phyloP scores from a whole-genome alignment of 2,113 vertebrate genomes.

The Otocyon megalotis region DNA sequence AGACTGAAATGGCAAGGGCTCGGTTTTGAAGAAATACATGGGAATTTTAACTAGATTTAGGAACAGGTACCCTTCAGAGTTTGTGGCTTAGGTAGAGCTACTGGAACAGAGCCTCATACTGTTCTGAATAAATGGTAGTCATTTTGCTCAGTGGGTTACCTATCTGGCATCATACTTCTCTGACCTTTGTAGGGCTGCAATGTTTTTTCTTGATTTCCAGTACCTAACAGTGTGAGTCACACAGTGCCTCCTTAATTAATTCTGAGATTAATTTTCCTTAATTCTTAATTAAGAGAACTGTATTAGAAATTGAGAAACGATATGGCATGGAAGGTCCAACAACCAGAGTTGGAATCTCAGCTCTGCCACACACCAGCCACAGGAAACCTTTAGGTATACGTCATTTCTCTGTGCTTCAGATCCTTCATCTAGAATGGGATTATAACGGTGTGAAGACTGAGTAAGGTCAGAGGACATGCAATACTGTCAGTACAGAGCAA shows the following conservation, averaged over 20 bases:
- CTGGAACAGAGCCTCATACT: neutral
- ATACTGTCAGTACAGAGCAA: neutral
- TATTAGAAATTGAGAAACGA: neutral
- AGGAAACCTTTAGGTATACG: neutral
- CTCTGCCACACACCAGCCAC: neutral
- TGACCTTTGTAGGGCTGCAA: neutral
- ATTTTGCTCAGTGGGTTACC: neutral
- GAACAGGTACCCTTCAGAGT: neutral
- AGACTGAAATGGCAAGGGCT: neutral
- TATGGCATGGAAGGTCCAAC: accelerated
- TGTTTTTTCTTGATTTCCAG: neutral
- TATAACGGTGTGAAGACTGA: neutral
- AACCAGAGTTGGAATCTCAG: neutral
- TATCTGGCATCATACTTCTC: neutral
- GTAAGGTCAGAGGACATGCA: neutral
- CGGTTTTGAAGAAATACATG: neutral
- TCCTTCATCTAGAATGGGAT: neutral
- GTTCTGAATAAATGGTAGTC: neutral
- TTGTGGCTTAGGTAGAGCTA: neutral
- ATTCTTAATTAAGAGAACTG: neutral
- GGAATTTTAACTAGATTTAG: neutral
- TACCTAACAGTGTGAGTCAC: neutral
- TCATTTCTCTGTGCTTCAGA: neutral
- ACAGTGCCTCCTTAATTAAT: neutral
- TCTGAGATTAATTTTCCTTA: neutral